phyloP scores from a whole-genome alignment of 1,140 invertebrate species.

The Hypsibius dujardini region DNA sequence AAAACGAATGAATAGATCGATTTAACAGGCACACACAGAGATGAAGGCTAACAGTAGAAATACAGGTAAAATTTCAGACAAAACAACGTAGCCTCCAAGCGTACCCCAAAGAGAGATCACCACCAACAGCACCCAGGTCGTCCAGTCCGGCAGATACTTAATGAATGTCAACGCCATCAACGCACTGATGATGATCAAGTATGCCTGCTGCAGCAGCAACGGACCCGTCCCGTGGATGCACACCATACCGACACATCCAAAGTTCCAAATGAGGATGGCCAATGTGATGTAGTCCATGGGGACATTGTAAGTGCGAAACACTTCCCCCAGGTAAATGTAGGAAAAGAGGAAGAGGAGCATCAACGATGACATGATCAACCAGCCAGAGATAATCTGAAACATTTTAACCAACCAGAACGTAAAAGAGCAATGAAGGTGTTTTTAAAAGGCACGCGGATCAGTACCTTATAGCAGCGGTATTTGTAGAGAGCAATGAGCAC shows the following conservation, averaged over 20 bases:
- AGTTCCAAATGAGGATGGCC: conserved; percentile 83
- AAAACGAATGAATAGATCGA: too few relatives aligned
- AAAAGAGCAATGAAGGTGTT: too few relatives aligned
- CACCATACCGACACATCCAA: conserved; percentile 90
- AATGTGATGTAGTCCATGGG: conserved; percentile 86
- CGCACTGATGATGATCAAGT: conserved; percentile 87
- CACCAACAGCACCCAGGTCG: conserved; percentile 84
- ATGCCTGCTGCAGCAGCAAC: conserved; percentile 76
- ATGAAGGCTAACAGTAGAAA: too few relatives aligned
- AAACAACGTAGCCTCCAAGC: conserved; percentile 21
- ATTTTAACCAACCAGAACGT: not conserved
- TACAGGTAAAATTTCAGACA: too few relatives aligned
- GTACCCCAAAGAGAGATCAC: conserved; percentile 95
- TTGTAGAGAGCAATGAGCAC: conserved; percentile 84
- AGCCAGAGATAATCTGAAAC: conserved; percentile 63
- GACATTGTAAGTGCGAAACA: conserved; percentile 78
- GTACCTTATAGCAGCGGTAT: conserved; percentile 74
- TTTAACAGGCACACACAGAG: too few relatives aligned
- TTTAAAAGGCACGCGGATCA: not conserved
- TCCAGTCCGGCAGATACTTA: conserved; percentile 97
- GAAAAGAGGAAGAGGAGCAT: conserved; percentile 87
- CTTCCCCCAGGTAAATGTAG: conserved; percentile 76
- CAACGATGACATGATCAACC: conserved; percentile 84
- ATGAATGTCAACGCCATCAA: conserved; percentile 98
- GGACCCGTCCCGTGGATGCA: conserved; percentile 97